A percentile compares a stretch with the other conserved stretches of the same genome.
Evolutionary conservation across 2,113 vertebrate species (phyloP).

Genomic region (Cisticola juncidis): DNA sequence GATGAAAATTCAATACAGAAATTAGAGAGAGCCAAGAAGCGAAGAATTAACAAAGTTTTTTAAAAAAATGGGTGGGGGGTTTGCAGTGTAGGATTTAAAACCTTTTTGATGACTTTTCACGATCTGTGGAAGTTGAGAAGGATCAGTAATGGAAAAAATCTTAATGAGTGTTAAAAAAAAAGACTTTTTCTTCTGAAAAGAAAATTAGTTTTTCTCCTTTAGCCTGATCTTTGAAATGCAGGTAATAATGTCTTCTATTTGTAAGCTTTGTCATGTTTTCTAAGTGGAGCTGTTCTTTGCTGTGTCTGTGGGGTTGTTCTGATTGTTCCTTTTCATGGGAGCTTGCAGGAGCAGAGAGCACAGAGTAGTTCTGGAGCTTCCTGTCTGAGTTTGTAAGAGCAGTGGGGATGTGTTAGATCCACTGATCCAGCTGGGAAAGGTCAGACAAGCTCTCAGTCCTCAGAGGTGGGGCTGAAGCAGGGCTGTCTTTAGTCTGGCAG

Average conservation of each 20-base stretch:
- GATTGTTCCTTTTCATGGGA: background rate
- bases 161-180: background rate
- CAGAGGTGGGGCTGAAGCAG: background rate
- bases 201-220: background rate
- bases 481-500: background rate
- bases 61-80: fast-evolving
- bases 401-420: background rate
- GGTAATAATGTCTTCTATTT: background rate
- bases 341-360: background rate
- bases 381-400: background rate
- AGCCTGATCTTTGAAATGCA: background rate
- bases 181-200: background rate
- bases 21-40: background rate
- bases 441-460: background rate
- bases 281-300: background rate
- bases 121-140: background rate
- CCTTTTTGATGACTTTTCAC: background rate
- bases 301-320: background rate
- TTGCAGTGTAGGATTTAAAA: background rate
- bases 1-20: background rate
- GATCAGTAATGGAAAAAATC: background rate
- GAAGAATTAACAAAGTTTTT: background rate
- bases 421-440: background rate
- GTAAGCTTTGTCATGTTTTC: background rate
- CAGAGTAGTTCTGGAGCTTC: background rate